A percentile compares a stretch with the other conserved stretches of the same genome.
phyloP scores from a whole-genome alignment of 2,888 invertebrate species.

The Leptothorax acervorum region DNA sequence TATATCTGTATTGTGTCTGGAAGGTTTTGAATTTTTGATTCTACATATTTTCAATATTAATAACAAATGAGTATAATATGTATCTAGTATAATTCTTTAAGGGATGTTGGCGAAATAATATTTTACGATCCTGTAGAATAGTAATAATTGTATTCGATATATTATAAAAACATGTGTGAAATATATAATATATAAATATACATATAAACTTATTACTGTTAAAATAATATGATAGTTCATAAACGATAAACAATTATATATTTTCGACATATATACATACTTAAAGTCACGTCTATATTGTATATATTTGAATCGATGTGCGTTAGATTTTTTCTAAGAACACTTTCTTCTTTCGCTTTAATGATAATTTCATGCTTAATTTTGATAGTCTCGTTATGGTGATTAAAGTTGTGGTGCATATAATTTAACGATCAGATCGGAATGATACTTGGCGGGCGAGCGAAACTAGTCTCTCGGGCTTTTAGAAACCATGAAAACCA shows the following conservation, averaged over 20 bases:
- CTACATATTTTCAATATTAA: background rate
- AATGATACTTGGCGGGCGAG: slow-evolving; percentile 1
- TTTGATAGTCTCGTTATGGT: background rate
- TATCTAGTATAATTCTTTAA: background rate
- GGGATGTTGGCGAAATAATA: background rate
- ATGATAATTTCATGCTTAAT: slow-evolving; percentile 7
- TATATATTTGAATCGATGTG: background rate
- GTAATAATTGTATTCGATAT: background rate
- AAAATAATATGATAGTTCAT: too few relatives aligned
- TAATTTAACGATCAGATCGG: slow-evolving; percentile 13
- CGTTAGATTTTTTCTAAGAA: background rate
- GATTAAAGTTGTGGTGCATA: slow-evolving; percentile 20
- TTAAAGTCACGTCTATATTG: background rate
- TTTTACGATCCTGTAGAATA: background rate
- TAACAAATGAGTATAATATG: background rate
- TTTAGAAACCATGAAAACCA: slow-evolving; percentile 60
- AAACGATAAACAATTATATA: background rate
- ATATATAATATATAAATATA: background rate
- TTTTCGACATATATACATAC: background rate
- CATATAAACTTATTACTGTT: background rate
- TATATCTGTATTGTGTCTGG: background rate
- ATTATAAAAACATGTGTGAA: background rate
- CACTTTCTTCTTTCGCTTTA: background rate
- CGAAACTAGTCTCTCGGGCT: slow-evolving; percentile 21
- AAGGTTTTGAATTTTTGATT: background rate